Conservation (phyloP, 2,888 invertebrate species). For the Plebejus anna region DNA sequence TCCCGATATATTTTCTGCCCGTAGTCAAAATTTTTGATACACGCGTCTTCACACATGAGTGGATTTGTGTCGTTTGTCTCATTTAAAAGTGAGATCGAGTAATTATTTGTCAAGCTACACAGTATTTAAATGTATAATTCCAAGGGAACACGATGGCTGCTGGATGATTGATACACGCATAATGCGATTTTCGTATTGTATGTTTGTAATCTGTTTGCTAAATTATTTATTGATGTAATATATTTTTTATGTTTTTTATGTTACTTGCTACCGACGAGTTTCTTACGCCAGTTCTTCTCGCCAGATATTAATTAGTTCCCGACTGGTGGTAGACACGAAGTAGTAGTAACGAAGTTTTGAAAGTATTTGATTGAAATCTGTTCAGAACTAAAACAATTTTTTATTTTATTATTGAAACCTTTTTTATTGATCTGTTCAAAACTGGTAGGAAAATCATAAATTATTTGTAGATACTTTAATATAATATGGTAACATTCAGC, state of each 20-base stretch:
- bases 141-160: neutral
- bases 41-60: slow-evolving; percentile 69
- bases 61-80: slow-evolving; percentile 71
- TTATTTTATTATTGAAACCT: neutral
- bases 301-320: no score
- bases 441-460: neutral
- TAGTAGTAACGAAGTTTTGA: no score
- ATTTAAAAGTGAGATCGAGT: slow-evolving; percentile 63
- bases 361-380: no score
- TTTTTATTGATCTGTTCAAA: neutral
- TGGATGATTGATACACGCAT: neutral
- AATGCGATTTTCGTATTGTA: neutral
- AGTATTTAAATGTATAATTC: slow-evolving; percentile 12
- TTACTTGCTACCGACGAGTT: neutral
- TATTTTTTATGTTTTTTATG: no score
- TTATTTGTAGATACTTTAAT: neutral
- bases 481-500: neutral
- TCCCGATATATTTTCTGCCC: slow-evolving; percentile 40
- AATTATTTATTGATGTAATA: neutral
- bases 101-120: slow-evolving; percentile 57
- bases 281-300: no score
- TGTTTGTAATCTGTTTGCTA: neutral
- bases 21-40: slow-evolving; percentile 47
- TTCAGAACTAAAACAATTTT: no score
- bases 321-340: no score